A percentile compares a stretch with the other conserved stretches of the same genome.
Conservation (phyloP, 2,797 vertebrate genomes). For the Sparidentex hasta region DNA sequence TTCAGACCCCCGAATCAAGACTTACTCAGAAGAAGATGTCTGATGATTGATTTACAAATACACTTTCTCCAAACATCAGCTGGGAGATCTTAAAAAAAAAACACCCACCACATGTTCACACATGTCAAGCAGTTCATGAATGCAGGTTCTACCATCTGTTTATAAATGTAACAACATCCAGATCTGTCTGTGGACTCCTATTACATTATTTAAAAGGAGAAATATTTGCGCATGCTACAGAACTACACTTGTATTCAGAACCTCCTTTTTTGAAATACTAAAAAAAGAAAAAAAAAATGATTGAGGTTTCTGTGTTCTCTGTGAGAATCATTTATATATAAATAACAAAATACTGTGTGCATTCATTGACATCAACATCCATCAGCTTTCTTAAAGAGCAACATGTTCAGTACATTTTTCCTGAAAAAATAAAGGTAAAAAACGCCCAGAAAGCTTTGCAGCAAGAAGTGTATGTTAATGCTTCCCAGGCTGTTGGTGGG, state of each 20-base stretch:
- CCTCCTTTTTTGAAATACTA: neutral
- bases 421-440: constrained; percentile 48
- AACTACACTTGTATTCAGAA: neutral
- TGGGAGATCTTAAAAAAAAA: too few relatives aligned
- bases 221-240: neutral
- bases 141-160: too few relatives aligned
- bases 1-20: too few relatives aligned
- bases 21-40: too few relatives aligned
- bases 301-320: neutral
- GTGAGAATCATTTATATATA: neutral
- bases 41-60: too few relatives aligned
- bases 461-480: constrained; percentile 80
- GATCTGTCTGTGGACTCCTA: too few relatives aligned
- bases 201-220: neutral
- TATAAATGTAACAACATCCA: too few relatives aligned
- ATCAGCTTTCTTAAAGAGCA: constrained; percentile 9
- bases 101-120: too few relatives aligned
- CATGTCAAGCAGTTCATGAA: too few relatives aligned
- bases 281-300: neutral
- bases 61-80: too few relatives aligned
- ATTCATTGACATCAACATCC: neutral
- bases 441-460: constrained; percentile 53
- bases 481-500: constrained; percentile 67
- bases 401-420: constrained; percentile 44
- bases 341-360: neutral